Percentiles rank a stretch among this genome's conserved stretches.
Conservation (phyloP, 1,140 invertebrate species). For the Calycopis cecrops region DNA sequence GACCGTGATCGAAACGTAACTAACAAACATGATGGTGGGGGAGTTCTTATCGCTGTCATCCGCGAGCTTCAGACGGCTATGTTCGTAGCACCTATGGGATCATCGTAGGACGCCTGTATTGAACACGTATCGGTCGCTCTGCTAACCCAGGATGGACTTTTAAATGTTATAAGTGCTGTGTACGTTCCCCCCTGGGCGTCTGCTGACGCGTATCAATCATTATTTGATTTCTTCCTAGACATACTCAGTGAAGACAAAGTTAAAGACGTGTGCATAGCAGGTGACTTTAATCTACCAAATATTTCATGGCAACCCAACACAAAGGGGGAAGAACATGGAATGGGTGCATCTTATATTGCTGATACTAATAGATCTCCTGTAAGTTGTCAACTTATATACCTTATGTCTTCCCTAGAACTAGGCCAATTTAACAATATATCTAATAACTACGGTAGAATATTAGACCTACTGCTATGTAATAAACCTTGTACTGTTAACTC, state of each 20-base stretch:
- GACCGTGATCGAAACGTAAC: slow-evolving; percentile 16
- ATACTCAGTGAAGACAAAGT: neutral
- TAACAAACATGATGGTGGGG: slow-evolving; percentile 22
- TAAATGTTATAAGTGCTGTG: slow-evolving; percentile 14
- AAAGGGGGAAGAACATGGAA: slow-evolving; percentile 1
- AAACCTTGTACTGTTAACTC: neutral
- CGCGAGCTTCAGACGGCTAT: slow-evolving; percentile 11
- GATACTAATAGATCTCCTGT: slow-evolving; percentile 1
- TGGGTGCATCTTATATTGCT: neutral
- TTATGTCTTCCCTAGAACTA: slow-evolving; percentile 16
- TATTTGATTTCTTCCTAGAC: slow-evolving; percentile 1
- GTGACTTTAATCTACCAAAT: slow-evolving; percentile 17
- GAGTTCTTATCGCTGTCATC: slow-evolving; percentile 20
- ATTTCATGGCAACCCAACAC: neutral
- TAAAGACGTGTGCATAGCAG: slow-evolving; percentile 3
- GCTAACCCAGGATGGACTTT: neutral
- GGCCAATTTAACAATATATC: slow-evolving; percentile 16
- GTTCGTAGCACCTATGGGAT: neutral
- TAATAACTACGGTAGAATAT: slow-evolving; percentile 15
- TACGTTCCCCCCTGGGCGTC: slow-evolving; percentile 24
- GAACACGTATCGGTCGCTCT: slow-evolving; percentile 17
- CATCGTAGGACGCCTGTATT: neutral
- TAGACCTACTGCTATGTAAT: slow-evolving; percentile 20
- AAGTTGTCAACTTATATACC: neutral
- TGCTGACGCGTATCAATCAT: too few relatives aligned